Percentiles rank a stretch among this genome's conserved stretches.
Evolutionary conservation across 2,797 vertebrate genomes (phyloP).

Genomic region (Xenops minutus): DNA sequence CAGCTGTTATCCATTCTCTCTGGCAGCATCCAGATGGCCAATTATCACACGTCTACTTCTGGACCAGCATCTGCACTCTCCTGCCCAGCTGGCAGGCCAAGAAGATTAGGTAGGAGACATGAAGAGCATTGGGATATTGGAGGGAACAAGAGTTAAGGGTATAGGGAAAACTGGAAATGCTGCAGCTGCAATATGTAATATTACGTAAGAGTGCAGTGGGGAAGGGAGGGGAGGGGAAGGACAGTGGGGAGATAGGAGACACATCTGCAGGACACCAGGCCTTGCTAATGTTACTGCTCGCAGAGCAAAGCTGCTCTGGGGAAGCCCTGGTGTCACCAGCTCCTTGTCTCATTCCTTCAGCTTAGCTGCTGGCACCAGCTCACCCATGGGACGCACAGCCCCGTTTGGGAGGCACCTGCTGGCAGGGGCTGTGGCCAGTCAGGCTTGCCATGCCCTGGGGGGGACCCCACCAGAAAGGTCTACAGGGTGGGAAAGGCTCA

Average conservation of each 20-base stretch:
- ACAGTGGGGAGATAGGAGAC: background rate
- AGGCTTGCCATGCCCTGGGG: background rate
- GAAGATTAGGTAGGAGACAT: constrained; percentile 55
- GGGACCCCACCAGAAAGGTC: background rate
- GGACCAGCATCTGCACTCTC: constrained; percentile 33
- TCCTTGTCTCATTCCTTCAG: background rate
- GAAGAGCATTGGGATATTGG: background rate
- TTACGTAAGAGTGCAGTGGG: constrained; percentile 11
- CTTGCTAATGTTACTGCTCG: background rate
- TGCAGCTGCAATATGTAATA: constrained; percentile 43
- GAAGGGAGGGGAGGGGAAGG: background rate
- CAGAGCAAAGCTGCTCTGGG: background rate
- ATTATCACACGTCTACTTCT: constrained; percentile 65
- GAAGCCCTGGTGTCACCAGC: background rate
- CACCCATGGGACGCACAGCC: background rate
- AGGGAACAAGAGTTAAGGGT: background rate
- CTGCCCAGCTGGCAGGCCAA: constrained; percentile 52
- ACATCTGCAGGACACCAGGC: constrained; percentile 16
- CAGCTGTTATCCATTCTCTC: constrained; percentile 63
- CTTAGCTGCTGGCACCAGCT: background rate
- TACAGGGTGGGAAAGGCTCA: background rate
- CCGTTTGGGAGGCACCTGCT: background rate
- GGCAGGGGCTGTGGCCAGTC: background rate
- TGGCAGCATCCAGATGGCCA: constrained; percentile 53
- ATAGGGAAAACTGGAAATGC: background rate